Base-by-base conservation (phyloP, 2,797 vertebrate species). In the Enteromius thamalakanensis region DNA sequence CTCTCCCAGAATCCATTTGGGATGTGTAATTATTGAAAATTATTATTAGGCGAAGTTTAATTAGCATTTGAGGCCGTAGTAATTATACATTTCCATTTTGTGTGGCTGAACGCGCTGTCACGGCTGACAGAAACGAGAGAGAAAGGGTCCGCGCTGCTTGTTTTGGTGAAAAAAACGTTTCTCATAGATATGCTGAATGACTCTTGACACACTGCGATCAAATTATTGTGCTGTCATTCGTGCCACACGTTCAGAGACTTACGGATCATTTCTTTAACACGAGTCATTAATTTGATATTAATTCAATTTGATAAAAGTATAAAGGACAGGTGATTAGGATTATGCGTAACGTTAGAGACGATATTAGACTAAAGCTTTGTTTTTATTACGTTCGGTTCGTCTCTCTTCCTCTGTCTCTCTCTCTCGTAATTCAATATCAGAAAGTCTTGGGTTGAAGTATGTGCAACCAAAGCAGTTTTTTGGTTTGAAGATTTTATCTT, bases 21-120 rank as follows among this genome's bases (percentile, higher is more conserved):
- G 92, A 92, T 82, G 90, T 92, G 91, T 93, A 93, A 94, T 95
- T 95, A 94, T 91, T 91, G 88, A 84, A 88, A 89, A 26, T 26
- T 26, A 92, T 94, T 94, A 94, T 92, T 93, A 93, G 90, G 90
- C 77, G 76, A 86, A 90, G 79, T 87, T 91, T 94, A 91, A 93
- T 94, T 93, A 93, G 92, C 90, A 90, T 89, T 90, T 86, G 86
- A 91, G 90, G 87, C 88, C 90, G 88, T 84, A 91, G 90, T 94
- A 94, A 93, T 94, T 93, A 92, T 91, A 87, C 90, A 92, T 93
- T 92, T 89, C 83, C 87, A 85, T 93, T 90, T 87, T 82, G 84
- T 72, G 79, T 81, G 82, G 70, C 67, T 69, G 82, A 49, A 7
- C 79, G 47, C 62, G 79, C 42, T 42, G 76, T 84, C 75, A 85